A percentile compares a stretch with the other conserved stretches of the same genome.
phyloP scores from a whole-genome alignment of 1,140 invertebrate species.

The Sitophilus oryzae region DNA sequence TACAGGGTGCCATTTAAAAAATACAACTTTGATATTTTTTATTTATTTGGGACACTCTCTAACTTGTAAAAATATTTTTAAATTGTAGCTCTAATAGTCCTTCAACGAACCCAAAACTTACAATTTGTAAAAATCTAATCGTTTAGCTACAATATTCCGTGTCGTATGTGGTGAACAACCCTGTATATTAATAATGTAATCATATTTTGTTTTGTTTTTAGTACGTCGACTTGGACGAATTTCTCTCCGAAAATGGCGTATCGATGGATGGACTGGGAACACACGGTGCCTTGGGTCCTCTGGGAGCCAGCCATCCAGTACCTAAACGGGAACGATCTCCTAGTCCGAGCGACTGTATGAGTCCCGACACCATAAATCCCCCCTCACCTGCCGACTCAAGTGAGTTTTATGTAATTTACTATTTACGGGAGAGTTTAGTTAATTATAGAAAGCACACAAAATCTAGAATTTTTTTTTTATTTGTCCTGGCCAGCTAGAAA shows the following conservation, averaged over 20 bases:
- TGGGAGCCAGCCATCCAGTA: conserved; percentile 51
- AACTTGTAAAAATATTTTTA: too few relatives aligned
- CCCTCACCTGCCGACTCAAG: conserved; percentile 81
- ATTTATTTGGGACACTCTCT: too few relatives aligned
- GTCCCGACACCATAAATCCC: conserved; percentile 77
- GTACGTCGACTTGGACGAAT: conserved; percentile 95
- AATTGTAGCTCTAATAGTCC: too few relatives aligned
- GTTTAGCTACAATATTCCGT: too few relatives aligned
- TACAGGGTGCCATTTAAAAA: too few relatives aligned
- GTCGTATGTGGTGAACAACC: too few relatives aligned
- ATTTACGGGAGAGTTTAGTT: neutral
- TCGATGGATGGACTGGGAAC: conserved; percentile 66
- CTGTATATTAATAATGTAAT: neutral
- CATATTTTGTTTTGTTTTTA: conserved; percentile 51
- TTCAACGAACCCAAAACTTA: too few relatives aligned
- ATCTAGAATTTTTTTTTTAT: too few relatives aligned
- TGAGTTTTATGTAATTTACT: conserved; percentile 47
- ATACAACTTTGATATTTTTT: too few relatives aligned
- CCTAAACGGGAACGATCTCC: conserved; percentile 74
- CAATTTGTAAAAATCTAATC: too few relatives aligned
- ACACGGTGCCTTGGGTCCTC: conserved; percentile 48
- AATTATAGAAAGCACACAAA: too few relatives aligned
- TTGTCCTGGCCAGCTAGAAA: too few relatives aligned
- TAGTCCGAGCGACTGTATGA: conserved; percentile 77
- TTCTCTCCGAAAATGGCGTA: conserved; percentile 89